A percentile compares a stretch with the other conserved stretches of the same genome.
phyloP scores from a whole-genome alignment of 1,140 invertebrate species.

The Drosophila lacertosa region DNA sequence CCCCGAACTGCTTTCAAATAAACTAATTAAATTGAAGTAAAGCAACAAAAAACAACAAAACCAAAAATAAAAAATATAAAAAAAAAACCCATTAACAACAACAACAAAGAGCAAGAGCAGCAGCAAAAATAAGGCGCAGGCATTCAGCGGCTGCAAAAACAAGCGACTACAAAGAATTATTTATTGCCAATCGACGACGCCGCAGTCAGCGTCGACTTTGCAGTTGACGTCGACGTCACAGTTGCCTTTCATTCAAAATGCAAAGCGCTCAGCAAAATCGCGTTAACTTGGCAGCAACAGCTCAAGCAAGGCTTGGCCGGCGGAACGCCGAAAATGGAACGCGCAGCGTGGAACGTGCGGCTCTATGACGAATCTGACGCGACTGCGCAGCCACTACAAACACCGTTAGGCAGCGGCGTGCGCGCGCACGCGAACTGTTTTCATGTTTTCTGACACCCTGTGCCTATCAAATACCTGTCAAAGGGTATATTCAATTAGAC shows the following conservation, averaged over 20 bases:
- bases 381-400: conserved; percentile 55
- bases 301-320: conserved; percentile 48
- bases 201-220: conserved; percentile 28
- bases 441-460: conserved; percentile 62
- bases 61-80: no score
- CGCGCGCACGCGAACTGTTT: conserved; percentile 67
- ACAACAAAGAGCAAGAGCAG: conserved; percentile 14
- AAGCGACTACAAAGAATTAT: conserved; percentile 67
- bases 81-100: no score
- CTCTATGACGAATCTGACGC: conserved; percentile 69
- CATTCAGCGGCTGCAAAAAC: conserved; percentile 25
- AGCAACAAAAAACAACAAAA: conserved; percentile 46
- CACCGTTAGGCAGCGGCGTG: conserved; percentile 71
- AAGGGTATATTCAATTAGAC: neutral
- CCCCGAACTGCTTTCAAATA: conserved; percentile 79
- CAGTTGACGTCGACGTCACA: conserved; percentile 15
- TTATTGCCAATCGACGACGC: conserved; percentile 69
- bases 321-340: conserved; percentile 24
- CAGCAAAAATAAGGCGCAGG: conserved; percentile 37
- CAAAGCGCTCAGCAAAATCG: conserved; percentile 35
- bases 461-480: neutral
- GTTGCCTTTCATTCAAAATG: conserved; percentile 73
- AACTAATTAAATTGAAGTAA: conserved; percentile 81
- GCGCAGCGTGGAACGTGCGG: conserved; percentile 38
- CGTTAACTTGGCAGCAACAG: conserved; percentile 40